Base-by-base conservation (phyloP, 1,140 invertebrate species). In the Neoseiulus cucumeris region DNA sequence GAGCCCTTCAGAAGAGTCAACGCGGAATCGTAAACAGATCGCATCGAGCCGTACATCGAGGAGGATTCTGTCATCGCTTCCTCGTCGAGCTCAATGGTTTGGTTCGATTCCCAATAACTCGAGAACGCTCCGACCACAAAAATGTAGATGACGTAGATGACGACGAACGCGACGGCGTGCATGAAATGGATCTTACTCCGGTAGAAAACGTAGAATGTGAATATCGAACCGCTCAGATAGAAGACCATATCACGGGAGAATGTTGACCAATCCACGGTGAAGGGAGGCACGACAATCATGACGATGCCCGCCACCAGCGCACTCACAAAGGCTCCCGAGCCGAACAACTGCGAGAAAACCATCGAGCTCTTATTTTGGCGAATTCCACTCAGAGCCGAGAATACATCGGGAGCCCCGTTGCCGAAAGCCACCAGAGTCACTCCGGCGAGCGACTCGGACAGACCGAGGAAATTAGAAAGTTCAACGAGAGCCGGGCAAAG, bases 381-480 rank as follows among this genome's bases (percentile, higher is more conserved):
- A 51, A 75, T 71, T 45, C 76, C 73, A 64, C 78, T 76, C 64
- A 85, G 67, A 22, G 83, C 81, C 42, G 82, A 83, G 73, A 87
- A 85, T 25, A 87, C 79, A 74, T 88, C 86, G 6, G 84, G 82
- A 4, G 85, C 82, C 30, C 85, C 85, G 76, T 88, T 87, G 17
- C 86, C 86, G 74, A 87, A 85, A 0, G 86, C 85, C 70, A 87
- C 71, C 68, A 87, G 80, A 25, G 85, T 88, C 7, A 87, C 84
- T 9, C 86, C 76, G 28, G 86, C 86, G 70, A 87, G 78, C 73
- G 83, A 86, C 69, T 87, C 82, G 67, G 83, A 85, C 65, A 88
- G 75, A 47, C 75, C 76, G 64, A 87, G 71, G 18, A 80, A 77
- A 65, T 78, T 75, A 0, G 85, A 80, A 28, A 87, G 84, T 7